Conservation (phyloP, 2,797 vertebrate species). For the Mus caroli region DNA sequence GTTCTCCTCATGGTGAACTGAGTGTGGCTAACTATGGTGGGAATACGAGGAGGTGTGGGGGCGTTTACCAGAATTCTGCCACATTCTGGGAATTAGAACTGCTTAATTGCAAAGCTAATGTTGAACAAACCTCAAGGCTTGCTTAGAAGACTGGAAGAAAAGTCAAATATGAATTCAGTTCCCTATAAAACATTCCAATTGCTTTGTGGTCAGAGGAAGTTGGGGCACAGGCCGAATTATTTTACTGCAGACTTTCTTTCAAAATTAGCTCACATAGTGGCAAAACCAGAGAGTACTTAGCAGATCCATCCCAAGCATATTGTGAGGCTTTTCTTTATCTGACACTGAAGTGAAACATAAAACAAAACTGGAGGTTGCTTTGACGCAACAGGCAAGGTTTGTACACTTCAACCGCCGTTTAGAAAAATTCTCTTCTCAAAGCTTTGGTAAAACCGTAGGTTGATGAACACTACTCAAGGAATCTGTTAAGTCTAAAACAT, state of each 20-base stretch:
- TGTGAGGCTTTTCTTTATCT: neutral
- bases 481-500: neutral
- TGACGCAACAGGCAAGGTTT: neutral
- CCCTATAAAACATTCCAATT: constrained; percentile 61
- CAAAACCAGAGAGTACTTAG: constrained; percentile 43
- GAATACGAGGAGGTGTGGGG: constrained; percentile 39
- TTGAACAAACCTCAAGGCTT: constrained; percentile 69
- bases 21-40: constrained; percentile 56
- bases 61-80: constrained; percentile 68
- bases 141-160: constrained; percentile 62
- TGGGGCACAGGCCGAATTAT: neutral
- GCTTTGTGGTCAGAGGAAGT: constrained; percentile 62
- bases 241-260: constrained; percentile 45
- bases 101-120: constrained; percentile 66
- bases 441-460: neutral
- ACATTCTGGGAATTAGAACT: constrained; percentile 72
- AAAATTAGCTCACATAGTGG: constrained; percentile 51
- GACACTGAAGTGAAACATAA: neutral
- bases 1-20: neutral
- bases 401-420: neutral
- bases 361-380: neutral
- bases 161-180: constrained; percentile 53
- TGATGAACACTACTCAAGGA: neutral
- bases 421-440: constrained; percentile 32
- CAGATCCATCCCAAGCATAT: constrained; percentile 41